Conservation (phyloP, 2,888 invertebrate species). For the Drosophila anomelani region DNA sequence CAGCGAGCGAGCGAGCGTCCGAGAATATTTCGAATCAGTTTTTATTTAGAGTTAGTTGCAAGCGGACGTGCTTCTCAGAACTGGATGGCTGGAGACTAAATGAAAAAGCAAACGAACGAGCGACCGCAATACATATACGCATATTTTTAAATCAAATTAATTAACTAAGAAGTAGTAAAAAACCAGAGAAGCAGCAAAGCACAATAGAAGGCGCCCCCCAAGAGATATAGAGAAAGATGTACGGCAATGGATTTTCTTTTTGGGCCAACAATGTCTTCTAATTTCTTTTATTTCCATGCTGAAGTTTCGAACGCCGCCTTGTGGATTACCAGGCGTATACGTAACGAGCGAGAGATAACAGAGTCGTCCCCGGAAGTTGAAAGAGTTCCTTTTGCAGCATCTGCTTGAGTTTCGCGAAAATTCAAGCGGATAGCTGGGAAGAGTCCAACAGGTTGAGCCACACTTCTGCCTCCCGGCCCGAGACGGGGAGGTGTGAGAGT, state of each 20-base stretch:
- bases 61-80: constrained; percentile 82
- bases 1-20: constrained; percentile 10
- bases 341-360: constrained; percentile 43
- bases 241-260: constrained; percentile 20
- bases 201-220: constrained; percentile 5
- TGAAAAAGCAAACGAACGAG: constrained; percentile 65
- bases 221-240: constrained; percentile 42
- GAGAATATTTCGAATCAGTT: constrained; percentile 77
- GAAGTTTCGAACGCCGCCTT: constrained; percentile 70
- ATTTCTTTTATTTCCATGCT: constrained; percentile 47
- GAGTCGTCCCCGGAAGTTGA: constrained; percentile 5
- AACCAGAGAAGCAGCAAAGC: constrained; percentile 64
- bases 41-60: constrained; percentile 83
- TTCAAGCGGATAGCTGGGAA: constrained; percentile 40
- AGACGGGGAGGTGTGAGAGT: constrained; percentile 71
- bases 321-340: constrained; percentile 83
- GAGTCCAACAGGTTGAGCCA: constrained; percentile 56
- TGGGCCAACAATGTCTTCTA: neutral
- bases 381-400: constrained; percentile 18
- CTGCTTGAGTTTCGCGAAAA: constrained; percentile 50
- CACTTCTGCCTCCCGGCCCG: constrained; percentile 71
- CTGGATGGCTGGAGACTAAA: constrained; percentile 84
- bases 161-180: constrained; percentile 63
- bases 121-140: constrained; percentile 56
- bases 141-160: constrained; percentile 72